Evolutionary conservation across 64 coral and sea anemone genomes (phyloP).

Genomic region (Montipora cactus): DNA sequence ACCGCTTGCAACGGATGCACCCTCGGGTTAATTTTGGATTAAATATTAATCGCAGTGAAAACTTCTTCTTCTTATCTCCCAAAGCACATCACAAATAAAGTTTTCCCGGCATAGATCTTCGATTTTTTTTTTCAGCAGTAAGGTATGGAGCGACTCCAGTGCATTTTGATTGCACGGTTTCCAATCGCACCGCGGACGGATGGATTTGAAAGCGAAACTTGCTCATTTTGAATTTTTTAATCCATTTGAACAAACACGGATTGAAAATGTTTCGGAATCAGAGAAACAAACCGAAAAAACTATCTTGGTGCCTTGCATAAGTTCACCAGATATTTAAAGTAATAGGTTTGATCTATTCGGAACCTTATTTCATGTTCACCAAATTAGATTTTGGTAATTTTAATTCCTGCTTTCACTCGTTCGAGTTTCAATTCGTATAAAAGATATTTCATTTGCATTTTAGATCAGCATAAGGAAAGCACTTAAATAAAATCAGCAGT

Average conservation of each 20-base stretch:
- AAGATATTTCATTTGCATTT: constrained; percentile 58
- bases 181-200: not conserved
- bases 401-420: not conserved
- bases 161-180: not conserved
- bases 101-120: not conserved
- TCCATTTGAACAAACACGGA: constrained; percentile 16
- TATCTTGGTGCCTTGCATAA: not conserved
- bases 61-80: constrained; percentile 24
- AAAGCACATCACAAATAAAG: not conserved
- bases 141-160: not conserved
- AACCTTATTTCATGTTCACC: not conserved
- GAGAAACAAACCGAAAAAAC: not conserved
- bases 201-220: constrained; percentile 24
- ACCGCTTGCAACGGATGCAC: constrained; percentile 35
- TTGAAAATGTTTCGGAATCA: constrained; percentile 12
- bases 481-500: constrained; percentile 53
- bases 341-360: not conserved
- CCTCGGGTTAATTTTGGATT: constrained; percentile 79
- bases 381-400: not conserved
- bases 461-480: constrained; percentile 31
- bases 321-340: not conserved
- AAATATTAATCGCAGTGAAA: constrained; percentile 76
- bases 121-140: not conserved
- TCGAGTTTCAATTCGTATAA: constrained; percentile 5
- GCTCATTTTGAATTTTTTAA: constrained; percentile 57